These are phyloP conservation scores for Campoletis sonorensis DNA, from an alignment of 1,140 invertebrate species.

Conservation along the genomic window DNA sequence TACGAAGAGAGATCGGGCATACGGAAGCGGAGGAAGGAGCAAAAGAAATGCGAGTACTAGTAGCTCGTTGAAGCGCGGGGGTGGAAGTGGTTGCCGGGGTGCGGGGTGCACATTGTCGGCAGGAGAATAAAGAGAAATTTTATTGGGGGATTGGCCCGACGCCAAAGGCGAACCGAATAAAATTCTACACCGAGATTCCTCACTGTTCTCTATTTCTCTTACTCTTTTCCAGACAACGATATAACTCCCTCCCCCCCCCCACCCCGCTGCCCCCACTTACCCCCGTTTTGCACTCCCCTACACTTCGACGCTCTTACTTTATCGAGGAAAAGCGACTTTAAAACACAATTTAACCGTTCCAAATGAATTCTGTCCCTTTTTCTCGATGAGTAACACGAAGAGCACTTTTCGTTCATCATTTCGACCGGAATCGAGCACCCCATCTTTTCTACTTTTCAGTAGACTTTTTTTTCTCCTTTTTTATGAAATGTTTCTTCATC, in stretches of 20 bases:
- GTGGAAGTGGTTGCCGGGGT: slow-evolving; percentile 43
- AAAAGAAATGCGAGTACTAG: slow-evolving; percentile 14
- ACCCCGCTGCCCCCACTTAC: background rate
- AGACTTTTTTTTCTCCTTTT: background rate
- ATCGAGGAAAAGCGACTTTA: slow-evolving; percentile 49
- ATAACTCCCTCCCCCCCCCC: background rate
- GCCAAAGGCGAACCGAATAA: slow-evolving; percentile 58
- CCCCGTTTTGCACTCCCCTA: background rate
- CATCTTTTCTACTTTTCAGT: background rate
- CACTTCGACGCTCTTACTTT: background rate
- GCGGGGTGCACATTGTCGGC: slow-evolving; percentile 53
- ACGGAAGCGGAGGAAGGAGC: slow-evolving; percentile 29
- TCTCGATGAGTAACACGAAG: slow-evolving; percentile 23
- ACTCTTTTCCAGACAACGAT: slow-evolving; percentile 2
- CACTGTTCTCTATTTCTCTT: slow-evolving; percentile 19
- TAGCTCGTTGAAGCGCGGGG: slow-evolving; percentile 8
- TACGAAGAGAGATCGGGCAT: slow-evolving; percentile 26
- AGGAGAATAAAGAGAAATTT: slow-evolving; percentile 61
- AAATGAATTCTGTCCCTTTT: slow-evolving; percentile 54
- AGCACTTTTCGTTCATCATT: slow-evolving; percentile 28
- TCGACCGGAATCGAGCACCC: background rate
- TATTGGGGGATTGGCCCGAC: slow-evolving; percentile 60
- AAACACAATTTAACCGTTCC: slow-evolving; percentile 59
- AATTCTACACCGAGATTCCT: slow-evolving; percentile 47
- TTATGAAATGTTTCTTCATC: background rate